phyloP scores from a whole-genome alignment of 23 tunicate genomes.

The Trididemnum nubilum region DNA sequence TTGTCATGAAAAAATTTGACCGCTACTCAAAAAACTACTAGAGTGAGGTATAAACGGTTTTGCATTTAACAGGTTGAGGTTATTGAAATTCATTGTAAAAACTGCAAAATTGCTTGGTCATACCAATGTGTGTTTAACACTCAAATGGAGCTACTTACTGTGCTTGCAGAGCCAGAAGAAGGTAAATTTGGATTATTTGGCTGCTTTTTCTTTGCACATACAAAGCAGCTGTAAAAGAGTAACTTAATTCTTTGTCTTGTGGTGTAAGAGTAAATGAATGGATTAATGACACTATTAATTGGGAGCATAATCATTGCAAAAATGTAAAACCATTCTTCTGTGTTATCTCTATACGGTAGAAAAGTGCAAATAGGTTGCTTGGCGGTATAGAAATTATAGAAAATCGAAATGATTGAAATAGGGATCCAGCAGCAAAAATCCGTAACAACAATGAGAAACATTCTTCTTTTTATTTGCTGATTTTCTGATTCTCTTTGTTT shows the following conservation, averaged over 20 bases:
- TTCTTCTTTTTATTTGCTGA: background rate
- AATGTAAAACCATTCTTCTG: slow-evolving; percentile 24
- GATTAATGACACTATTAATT: slow-evolving; percentile 22
- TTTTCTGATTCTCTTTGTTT: slow-evolving; percentile 15
- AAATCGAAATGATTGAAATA: slow-evolving; percentile 5
- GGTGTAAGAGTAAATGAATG: slow-evolving; percentile 22
- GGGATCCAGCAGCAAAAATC: slow-evolving; percentile 48
- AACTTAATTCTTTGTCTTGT: background rate
- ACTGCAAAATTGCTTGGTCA: too few species aligned
- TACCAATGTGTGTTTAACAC: too few species aligned
- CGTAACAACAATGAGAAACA: slow-evolving; percentile 32
- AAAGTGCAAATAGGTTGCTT: background rate
- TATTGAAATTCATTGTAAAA: too few species aligned
- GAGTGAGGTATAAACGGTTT: too few species aligned
- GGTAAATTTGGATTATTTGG: too few species aligned
- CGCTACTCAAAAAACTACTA: too few species aligned
- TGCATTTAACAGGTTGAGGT: too few species aligned
- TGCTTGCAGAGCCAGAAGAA: too few species aligned
- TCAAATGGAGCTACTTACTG: too few species aligned
- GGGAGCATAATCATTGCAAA: slow-evolving; percentile 16
- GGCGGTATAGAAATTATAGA: background rate
- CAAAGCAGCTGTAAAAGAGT: background rate
- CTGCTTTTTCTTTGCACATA: background rate
- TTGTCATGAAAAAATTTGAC: too few species aligned
- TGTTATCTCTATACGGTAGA: background rate